Evolutionary conservation across 2,888 invertebrate genomes (phyloP), one percentile per base, ranked within the genome.

Genomic region (Cheilosia urbana): DNA sequence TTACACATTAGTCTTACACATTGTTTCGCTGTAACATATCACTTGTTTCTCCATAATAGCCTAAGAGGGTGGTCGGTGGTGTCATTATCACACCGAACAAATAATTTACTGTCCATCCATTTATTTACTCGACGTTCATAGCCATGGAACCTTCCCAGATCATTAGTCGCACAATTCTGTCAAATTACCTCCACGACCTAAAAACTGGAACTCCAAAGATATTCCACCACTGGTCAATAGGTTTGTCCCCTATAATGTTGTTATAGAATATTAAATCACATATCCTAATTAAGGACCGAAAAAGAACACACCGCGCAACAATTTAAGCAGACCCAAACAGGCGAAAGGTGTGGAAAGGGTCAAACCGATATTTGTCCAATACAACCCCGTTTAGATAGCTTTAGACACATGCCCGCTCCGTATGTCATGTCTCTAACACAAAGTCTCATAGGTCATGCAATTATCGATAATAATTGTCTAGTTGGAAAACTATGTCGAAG

Each of bases 281-380:
- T 85, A 71, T 76, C 66, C 75, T 79, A 71, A 75, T 72, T 75
- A 80, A 69, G 75, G 71, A 51, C 80, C 42, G 34, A 55, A 63
- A 68, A 47, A 34, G 53, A 72, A 62, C 62, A 58, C 53, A 24
- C 60, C 57, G 65, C n/a, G 79, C 84, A 85, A 80, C 75, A 71
- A 85, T 80, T 85, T 85, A 76, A 76, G 69, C 58, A 69, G 27
- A 45, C 65, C 27, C 24, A 72, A 45, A 62, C 63, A 75, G 63
- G 62, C 66, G 63, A 69, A 75, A 79, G 80, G 84, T 80, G 84
- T 76, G 65, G 84, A 85, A 85, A 85, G 80, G 84, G 80, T 85
- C 84, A 85, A 76, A 71, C 49, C 27, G 63, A 69, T 73, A 47
- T 69, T 51, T 34, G 73, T 53, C 62, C 24, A 60, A 40, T 47